Conservation (phyloP, 1,140 invertebrate genomes). For the Leptinotarsa undecemlineata region DNA sequence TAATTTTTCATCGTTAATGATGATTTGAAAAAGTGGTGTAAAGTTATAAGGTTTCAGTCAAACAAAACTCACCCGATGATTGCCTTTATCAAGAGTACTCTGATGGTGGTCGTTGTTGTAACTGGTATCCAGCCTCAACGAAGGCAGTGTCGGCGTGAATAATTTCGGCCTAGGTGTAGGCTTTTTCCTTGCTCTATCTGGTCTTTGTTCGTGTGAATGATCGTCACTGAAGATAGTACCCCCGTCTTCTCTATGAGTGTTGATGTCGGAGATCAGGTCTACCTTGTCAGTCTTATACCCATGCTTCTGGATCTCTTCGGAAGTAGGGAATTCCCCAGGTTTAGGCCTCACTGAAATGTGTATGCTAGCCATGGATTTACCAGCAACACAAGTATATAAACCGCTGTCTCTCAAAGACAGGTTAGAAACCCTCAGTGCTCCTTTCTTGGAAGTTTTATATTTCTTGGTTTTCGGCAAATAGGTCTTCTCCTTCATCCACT, state of each 20-base stretch:
- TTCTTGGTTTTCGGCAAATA: conserved; percentile 74
- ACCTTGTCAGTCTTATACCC: conserved; percentile 53
- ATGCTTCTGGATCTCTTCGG: conserved; percentile 70
- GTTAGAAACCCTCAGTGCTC: conserved; percentile 79
- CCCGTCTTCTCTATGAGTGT: conserved; percentile 39
- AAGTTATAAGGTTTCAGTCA: too few relatives aligned
- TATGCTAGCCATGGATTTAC: conserved; percentile 72
- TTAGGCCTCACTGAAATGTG: conserved; percentile 72
- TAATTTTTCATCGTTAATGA: too few relatives aligned
- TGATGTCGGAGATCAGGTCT: conserved; percentile 46
- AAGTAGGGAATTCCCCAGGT: conserved; percentile 75
- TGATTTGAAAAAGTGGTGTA: too few relatives aligned
- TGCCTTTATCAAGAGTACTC: conserved; percentile 8
- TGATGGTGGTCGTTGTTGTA: conserved; percentile 18
- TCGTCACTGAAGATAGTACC: conserved; percentile 60
- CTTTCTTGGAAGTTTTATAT: conserved; percentile 84
- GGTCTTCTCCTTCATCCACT: conserved; percentile 81
- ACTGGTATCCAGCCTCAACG: conserved; percentile 36
- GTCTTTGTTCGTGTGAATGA: conserved; percentile 65
- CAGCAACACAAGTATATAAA: conserved; percentile 81
- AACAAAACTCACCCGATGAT: conserved; percentile 10
- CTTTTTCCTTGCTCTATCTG: conserved; percentile 57
- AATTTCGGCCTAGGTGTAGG: conserved; percentile 52
- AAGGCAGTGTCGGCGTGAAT: conserved; percentile 45
- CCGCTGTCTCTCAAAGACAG: conserved; percentile 77